A percentile compares a stretch with the other conserved stretches of the same genome.
Conservation (phyloP, 2,888 invertebrate species). For the Brachynemurus nebulosus region DNA sequence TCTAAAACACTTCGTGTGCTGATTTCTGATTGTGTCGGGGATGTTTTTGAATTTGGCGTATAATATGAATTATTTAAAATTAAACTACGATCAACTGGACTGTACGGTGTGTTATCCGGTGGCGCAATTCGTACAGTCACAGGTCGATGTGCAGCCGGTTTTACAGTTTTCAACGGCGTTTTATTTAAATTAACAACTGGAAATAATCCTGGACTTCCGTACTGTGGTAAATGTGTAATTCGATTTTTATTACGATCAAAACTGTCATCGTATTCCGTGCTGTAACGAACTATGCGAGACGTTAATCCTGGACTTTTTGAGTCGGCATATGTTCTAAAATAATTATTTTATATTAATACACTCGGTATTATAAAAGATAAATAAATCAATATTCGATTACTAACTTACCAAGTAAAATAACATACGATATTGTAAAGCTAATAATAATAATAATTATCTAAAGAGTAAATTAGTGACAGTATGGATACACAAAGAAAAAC, state of each 20-base stretch:
- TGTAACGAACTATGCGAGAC: slow-evolving; percentile 36
- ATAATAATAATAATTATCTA: no score
- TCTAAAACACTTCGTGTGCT: slow-evolving; percentile 38
- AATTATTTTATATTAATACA: slow-evolving; percentile 3
- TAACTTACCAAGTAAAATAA: no score
- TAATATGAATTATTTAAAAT: slow-evolving; percentile 9
- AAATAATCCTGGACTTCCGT: slow-evolving; percentile 33
- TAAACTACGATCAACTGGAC: slow-evolving; percentile 13
- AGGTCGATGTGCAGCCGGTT: slow-evolving; percentile 15
- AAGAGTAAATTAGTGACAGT: no score
- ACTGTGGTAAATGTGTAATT: slow-evolving; percentile 28
- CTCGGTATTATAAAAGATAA: no score
- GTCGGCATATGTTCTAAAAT: slow-evolving; percentile 32
- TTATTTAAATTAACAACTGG: slow-evolving; percentile 37
- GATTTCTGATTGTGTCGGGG: slow-evolving; percentile 28
- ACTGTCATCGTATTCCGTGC: slow-evolving; percentile 24
- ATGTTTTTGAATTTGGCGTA: slow-evolving; percentile 19
- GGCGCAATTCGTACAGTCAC: slow-evolving; percentile 26
- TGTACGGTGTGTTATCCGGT: slow-evolving; percentile 20
- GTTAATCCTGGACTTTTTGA: slow-evolving; percentile 37
- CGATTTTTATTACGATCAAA: slow-evolving; percentile 17
- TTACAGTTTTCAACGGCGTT: slow-evolving; percentile 25
- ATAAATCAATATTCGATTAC: no score
- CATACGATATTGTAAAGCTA: no score
- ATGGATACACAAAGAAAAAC: no score